Base-by-base conservation (phyloP, 2,797 vertebrate genomes). In the Gymnoscopelus braueri region DNA sequence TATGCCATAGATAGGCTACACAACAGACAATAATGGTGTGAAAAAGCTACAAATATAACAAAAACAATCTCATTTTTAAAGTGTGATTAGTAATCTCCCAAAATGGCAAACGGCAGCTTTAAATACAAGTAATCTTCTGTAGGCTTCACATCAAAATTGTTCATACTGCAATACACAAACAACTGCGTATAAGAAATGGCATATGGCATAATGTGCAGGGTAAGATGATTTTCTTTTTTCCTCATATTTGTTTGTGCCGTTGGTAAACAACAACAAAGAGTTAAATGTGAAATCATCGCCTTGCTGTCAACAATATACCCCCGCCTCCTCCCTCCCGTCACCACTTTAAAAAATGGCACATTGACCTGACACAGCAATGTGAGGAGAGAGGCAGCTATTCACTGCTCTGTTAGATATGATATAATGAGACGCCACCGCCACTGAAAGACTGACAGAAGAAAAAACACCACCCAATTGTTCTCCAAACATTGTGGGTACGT, bases 401-500 rank as follows among this genome's bases (percentile, higher is more conserved):
- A 88, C 88, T 76, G 82, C 89, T 90, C 91, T 89, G 89, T 91
- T 92, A 92, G 90, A 92, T 88, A 90, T 91, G 88, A 92, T 92
- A 91, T 93, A 94, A 94, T 92, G 91, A 93, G 90, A 89, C 87
- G 87, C 87, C 86, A 70, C 39, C 71, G 65, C 81, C 82, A 13
- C 77, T 71, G 81, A 80, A 69, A 90, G 91, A 91, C 85, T 93
- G 90, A 92, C 90, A 91, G 88, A 92, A 89, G 89, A 88, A 92
- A 91, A 92, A 93, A 89, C 85, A 84, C 71, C 74, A 67, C 71
- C 81, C 91, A 88, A 90, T 91, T 93, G 91, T 92, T 92, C 92
- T 87, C 89, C 91, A 93, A 93, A 91, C 91, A 89, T 80, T 82
- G 83, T 77, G 72, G 79, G 76, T 77, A 87, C 81, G 76, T 90